Evolutionary conservation across 2,113 vertebrate species (phyloP), one percentile per base, ranked within the genome.

Genomic region (Plotosus lineatus): DNA sequence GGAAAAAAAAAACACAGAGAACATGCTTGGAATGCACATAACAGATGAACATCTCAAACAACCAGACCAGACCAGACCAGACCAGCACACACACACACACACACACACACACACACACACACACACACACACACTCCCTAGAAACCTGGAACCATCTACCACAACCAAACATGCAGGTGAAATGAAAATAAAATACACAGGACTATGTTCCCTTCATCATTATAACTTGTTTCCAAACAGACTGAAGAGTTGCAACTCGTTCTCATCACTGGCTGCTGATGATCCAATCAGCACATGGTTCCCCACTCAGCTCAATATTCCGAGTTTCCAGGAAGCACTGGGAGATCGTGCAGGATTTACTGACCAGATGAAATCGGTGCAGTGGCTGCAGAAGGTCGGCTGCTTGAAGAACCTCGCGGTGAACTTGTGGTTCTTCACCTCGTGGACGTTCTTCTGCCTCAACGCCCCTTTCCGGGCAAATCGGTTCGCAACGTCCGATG

Each of bases 341-440:
- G 2, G 14, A 21, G 63, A 21, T 19, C 3, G 69, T 50, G 44
- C 69, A 31, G 44, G 46, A 3, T 51, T 19, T 28, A 78, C 91
- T 93, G 86, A 94, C 95, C 95, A 96, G 91, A 95, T 95, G 90
- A 95, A 95, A 91, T 96, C 95, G 87, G 94, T 95, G 92, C 94
- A 94, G 91, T 95, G 94, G 90, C 94, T 95, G 90, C 94, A 95
- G 92, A 95, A 96, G 83, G 95, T 96, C 82, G 95, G 95, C 90
- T 96, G 95, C 88, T 91, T 96, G 94, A 96, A 96, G 91, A 96
- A 95, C 38, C 95, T 83, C 33, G 95, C 94, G 74, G 19, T 96
- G 91, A 96, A 96, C 86, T 94, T 94, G 82, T 96, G 95, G 88
- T 95, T 86, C 92, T 96, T 94, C 81, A 96, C 85, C 87, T 96